phyloP scores from a whole-genome alignment of 2,888 invertebrate genomes.

The Junonia oenone region DNA sequence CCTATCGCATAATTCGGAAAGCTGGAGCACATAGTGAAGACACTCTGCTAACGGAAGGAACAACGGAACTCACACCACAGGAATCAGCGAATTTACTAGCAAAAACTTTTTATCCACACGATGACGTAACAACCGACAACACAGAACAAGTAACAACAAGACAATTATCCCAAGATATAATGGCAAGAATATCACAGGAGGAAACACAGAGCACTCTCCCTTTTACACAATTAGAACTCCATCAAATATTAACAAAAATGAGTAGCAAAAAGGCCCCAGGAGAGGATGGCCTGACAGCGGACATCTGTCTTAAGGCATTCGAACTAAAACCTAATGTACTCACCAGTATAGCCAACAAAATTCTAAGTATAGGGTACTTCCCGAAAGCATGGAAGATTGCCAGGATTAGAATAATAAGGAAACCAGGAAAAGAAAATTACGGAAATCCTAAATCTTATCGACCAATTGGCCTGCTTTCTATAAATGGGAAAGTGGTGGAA shows the following conservation, averaged over 20 bases:
- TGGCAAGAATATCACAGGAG: neutral
- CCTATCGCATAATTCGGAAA: conserved; percentile 23
- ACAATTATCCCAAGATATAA: no score
- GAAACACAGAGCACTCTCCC: neutral
- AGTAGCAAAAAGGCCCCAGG: conserved; percentile 24
- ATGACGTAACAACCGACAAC: neutral
- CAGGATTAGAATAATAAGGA: no score
- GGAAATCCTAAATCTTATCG: conserved; percentile 15
- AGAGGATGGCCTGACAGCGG: conserved; percentile 9
- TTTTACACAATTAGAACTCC: neutral
- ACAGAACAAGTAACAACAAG: no score
- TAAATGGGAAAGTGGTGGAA: conserved; percentile 22
- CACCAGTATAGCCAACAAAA: conserved; percentile 7
- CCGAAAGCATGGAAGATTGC: conserved; percentile 20
- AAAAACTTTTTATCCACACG: neutral
- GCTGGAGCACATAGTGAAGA: no score
- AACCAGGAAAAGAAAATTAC: no score
- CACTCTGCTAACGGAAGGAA: neutral
- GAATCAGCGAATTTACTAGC: neutral
- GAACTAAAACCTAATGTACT: neutral
- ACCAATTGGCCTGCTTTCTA: no score
- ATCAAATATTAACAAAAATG: conserved; percentile 12
- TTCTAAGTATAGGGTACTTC: conserved; percentile 13
- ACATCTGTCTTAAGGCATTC: no score
- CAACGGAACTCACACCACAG: neutral